These are phyloP conservation scores for Macrotrachela quadricornifera DNA, from an alignment of 1,140 invertebrate genomes.

Conservation along the genomic window DNA sequence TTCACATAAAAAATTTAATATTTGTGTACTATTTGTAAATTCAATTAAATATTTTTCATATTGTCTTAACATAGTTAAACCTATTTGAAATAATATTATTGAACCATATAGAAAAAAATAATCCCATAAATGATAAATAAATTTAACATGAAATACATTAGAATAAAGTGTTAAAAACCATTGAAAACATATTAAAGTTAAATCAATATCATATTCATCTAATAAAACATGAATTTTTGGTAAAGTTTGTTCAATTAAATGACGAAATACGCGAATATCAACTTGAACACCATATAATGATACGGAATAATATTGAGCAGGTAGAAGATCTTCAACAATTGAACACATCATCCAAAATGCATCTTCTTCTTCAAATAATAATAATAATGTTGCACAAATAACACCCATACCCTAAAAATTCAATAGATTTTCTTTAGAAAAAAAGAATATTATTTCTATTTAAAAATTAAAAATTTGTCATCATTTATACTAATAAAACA, in stretches of 20 bases:
- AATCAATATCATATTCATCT: constrained; percentile 70
- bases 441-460: no score
- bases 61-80: constrained; percentile 75
- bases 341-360: constrained; percentile 96
- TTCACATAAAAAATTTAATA: constrained; percentile 83
- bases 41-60: constrained; percentile 35
- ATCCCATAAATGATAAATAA: constrained; percentile 85
- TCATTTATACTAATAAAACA: no score
- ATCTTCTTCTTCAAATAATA: constrained; percentile 93
- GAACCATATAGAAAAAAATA: constrained; percentile 78
- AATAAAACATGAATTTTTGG: constrained; percentile 67
- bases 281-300: constrained; percentile 62
- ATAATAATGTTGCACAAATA: constrained; percentile 52
- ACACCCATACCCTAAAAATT: constrained; percentile 67
- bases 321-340: constrained; percentile 87
- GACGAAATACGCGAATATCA: constrained; percentile 74
- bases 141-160: constrained; percentile 89
- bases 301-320: constrained; percentile 87
- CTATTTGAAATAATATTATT: constrained; percentile 81
- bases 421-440: no score
- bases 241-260: constrained; percentile 62
- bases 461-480: no score
- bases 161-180: constrained; percentile 95
- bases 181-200: constrained; percentile 79
- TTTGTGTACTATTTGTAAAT: constrained; percentile 53